Evolutionary conservation across 2,797 vertebrate genomes (phyloP).

Genomic region (Nyctibius grandis): DNA sequence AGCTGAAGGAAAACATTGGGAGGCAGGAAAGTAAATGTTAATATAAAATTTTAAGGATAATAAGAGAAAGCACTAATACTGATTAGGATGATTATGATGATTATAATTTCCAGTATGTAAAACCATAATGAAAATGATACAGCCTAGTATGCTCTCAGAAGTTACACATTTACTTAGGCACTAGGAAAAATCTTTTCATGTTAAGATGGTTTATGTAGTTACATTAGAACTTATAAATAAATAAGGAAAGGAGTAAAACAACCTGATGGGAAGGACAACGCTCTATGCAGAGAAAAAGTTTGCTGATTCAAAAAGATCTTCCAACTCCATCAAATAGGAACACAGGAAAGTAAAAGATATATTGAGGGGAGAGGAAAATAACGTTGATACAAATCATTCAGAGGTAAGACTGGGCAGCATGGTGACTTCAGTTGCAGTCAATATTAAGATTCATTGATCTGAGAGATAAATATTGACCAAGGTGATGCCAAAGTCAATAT

Average conservation of each 20-base stretch:
- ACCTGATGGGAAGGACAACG: background rate
- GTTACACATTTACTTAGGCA: background rate
- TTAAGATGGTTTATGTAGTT: background rate
- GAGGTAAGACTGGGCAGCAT: background rate
- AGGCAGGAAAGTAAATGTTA: background rate
- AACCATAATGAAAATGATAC: slow-evolving; percentile 29
- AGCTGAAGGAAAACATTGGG: background rate
- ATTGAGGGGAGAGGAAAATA: background rate
- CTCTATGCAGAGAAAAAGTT: background rate
- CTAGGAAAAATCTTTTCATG: background rate
- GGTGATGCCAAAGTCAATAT: slow-evolving; percentile 54
- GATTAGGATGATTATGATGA: slow-evolving; percentile 27
- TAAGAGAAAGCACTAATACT: slow-evolving; percentile 23
- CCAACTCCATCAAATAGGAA: background rate
- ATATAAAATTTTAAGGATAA: slow-evolving; percentile 4
- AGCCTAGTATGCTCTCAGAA: background rate
- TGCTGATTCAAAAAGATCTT: background rate
- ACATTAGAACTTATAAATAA: background rate
- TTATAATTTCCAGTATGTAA: slow-evolving; percentile 22
- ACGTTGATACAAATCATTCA: slow-evolving; percentile 31
- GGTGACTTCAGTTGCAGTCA: slow-evolving; percentile 21
- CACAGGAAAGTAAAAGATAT: background rate
- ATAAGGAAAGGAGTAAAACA: background rate
- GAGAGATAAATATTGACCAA: slow-evolving; percentile 59
- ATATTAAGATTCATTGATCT: slow-evolving; percentile 52